A percentile compares a stretch with the other conserved stretches of the same genome.
These are phyloP conservation scores for Ophiothrix spiculata DNA, from an alignment of 35 echinoderm and acorn worm species.

Conservation along the genomic window DNA sequence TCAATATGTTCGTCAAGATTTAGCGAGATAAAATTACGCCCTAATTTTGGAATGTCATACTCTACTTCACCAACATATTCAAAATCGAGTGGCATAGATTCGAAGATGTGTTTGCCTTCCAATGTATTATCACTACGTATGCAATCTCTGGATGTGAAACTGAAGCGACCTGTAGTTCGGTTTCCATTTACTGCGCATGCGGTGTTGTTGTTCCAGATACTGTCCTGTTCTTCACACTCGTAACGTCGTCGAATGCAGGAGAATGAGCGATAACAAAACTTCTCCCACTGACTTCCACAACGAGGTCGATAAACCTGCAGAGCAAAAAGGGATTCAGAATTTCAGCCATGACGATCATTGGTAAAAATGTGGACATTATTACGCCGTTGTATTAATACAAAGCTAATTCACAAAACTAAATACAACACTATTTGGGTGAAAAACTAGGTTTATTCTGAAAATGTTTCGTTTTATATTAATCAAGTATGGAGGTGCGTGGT, in stretches of 20 bases:
- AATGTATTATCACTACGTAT: constrained; percentile 54
- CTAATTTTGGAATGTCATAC: constrained; percentile 37
- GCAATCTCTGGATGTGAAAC: constrained; percentile 67
- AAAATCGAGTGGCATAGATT: constrained; percentile 54
- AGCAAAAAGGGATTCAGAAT: no score
- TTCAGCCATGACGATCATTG: no score
- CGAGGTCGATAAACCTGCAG: constrained; percentile 72
- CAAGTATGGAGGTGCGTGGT: no score
- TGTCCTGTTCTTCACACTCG: constrained; percentile 62
- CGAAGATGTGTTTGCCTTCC: constrained; percentile 42
- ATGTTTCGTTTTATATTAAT: no score
- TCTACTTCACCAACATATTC: constrained; percentile 53
- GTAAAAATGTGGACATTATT: no score
- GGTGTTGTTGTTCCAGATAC: constrained; percentile 59
- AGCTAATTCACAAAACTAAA: no score
- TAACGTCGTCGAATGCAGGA: constrained; percentile 45
- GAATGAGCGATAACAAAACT: constrained; percentile 58
- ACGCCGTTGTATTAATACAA: no score
- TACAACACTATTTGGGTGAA: no score
- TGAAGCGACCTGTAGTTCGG: constrained; percentile 64
- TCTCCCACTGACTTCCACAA: constrained; percentile 24
- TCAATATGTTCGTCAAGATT: constrained; percentile 35
- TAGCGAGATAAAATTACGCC: constrained; percentile 56
- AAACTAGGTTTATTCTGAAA: no score
- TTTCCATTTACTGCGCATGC: no score